Conservation (phyloP, 2,797 vertebrate genomes). For the Chiroxiphia lanceolata region DNA sequence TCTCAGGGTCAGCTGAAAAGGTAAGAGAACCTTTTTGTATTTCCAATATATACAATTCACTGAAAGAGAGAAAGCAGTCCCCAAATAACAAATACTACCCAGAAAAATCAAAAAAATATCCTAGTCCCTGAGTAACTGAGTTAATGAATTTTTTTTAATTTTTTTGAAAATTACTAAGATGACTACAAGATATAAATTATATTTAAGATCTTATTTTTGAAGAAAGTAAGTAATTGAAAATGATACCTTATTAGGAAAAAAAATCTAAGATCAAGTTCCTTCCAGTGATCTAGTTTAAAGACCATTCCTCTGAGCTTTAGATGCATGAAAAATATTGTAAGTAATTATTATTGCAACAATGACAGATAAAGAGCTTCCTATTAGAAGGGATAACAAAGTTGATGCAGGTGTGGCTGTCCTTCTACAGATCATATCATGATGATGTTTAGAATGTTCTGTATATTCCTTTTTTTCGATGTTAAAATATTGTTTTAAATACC, state of each 20-base stretch:
- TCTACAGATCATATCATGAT: not conserved
- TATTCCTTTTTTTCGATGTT: not conserved
- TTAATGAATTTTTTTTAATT: not conserved
- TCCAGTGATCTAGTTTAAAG: not conserved
- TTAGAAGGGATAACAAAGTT: not conserved
- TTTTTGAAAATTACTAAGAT: not conserved
- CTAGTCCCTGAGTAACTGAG: not conserved
- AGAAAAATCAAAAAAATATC: not conserved
- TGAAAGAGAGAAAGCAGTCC: not conserved
- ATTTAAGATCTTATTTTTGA: not conserved
- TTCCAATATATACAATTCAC: not conserved
- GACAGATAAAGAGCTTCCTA: not conserved
- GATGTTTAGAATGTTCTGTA: not conserved
- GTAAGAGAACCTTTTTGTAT: not conserved
- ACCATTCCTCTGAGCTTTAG: not conserved
- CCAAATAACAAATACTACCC: not conserved
- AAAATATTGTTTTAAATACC: not conserved
- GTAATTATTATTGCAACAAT: not conserved
- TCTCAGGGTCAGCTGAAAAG: not conserved
- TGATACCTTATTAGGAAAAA: not conserved
- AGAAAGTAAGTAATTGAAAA: not conserved
- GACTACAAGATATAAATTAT: not conserved
- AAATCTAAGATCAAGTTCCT: not conserved
- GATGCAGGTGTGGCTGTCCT: not conserved
- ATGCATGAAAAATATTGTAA: not conserved